Conservation (phyloP, 2,113 vertebrate genomes). For the Tiliqua scincoides region DNA sequence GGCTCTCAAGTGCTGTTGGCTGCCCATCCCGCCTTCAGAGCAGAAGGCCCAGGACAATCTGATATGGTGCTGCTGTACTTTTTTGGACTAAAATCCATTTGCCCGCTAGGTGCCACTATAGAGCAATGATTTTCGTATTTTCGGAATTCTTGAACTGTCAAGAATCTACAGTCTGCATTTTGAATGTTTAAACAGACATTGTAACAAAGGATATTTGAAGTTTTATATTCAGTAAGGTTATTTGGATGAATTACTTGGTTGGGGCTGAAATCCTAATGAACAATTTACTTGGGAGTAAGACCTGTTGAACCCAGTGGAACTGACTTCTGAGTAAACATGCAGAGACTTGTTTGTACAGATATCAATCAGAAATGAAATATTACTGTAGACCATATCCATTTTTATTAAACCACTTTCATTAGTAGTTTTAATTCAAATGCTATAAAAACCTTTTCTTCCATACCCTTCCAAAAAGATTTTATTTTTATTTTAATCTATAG, state of each 20-base stretch:
- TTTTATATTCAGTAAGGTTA: neutral
- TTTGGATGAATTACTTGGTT: neutral
- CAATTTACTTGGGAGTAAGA: neutral
- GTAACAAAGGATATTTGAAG: neutral
- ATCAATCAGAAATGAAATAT: neutral
- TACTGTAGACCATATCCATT: neutral
- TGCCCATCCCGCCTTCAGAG: too few relatives aligned
- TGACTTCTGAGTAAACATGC: neutral
- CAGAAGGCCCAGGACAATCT: neutral
- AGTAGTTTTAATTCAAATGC: too few relatives aligned
- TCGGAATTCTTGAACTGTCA: neutral
- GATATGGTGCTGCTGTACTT: neutral
- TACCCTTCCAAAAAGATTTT: neutral
- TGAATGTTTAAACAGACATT: too few relatives aligned
- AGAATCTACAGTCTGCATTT: neutral
- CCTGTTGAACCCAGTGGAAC: neutral
- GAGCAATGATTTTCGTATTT: neutral
- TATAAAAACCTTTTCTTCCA: neutral
- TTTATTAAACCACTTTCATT: too few relatives aligned
- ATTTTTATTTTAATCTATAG: neutral
- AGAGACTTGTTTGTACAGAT: neutral
- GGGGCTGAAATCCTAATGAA: neutral
- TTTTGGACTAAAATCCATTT: neutral
- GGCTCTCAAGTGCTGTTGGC: neutral
- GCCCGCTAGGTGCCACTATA: neutral